A percentile compares a stretch with the other conserved stretches of the same genome.
Evolutionary conservation across 1,140 invertebrate species (phyloP).

Genomic region (Phymastichus coffea): DNA sequence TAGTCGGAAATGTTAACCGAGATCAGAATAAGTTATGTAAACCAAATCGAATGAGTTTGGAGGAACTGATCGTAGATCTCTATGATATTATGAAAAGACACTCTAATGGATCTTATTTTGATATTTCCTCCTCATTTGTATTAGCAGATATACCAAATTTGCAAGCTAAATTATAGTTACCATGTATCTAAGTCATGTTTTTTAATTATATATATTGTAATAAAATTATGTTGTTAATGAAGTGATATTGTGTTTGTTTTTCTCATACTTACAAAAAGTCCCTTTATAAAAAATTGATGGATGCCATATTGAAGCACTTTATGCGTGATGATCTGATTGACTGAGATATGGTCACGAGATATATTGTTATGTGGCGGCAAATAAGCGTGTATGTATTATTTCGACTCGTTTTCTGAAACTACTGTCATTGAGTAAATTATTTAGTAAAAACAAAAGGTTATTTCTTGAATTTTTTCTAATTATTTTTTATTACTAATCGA

Average conservation of each 20-base stretch:
- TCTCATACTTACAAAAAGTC: neutral
- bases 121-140: conserved; percentile 33
- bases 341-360: no score
- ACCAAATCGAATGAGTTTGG: conserved; percentile 35
- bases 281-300: no score
- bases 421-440: no score
- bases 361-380: no score
- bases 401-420: no score
- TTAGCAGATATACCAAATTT: conserved; percentile 33
- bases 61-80: conserved; percentile 34
- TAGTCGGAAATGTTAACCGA: conserved; percentile 34
- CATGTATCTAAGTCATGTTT: conserved; percentile 19
- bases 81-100: conserved; percentile 38
- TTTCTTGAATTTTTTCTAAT: no score
- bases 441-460: no score
- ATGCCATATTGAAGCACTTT: no score
- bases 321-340: no score
- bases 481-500: no score
- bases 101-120: conserved; percentile 37
- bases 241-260: neutral
- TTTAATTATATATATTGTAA: conserved; percentile 17
- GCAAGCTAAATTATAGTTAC: conserved; percentile 50
- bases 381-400: no score
- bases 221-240: conserved; percentile 20
- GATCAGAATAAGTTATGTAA: conserved; percentile 34